Conservation (phyloP, 2,888 invertebrate genomes). For the Leucophenga montana region DNA sequence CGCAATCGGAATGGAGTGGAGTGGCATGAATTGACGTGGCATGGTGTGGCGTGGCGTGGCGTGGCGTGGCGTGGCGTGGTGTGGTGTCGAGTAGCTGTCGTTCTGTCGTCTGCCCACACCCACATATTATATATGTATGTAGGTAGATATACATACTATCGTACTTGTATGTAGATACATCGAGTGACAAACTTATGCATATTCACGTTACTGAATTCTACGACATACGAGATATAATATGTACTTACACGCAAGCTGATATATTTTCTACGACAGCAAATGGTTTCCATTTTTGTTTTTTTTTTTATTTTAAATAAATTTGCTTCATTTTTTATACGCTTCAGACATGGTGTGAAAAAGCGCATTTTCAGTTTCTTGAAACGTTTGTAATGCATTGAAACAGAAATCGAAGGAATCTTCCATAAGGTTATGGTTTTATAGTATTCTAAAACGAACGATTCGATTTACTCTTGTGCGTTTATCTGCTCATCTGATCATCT, state of each 20-base stretch:
- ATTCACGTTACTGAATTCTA: neutral
- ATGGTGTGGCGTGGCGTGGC: neutral
- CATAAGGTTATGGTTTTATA: too few relatives aligned
- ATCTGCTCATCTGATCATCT: too few relatives aligned
- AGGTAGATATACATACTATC: slow-evolving; percentile 14
- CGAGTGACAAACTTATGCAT: slow-evolving; percentile 15
- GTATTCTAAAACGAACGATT: too few relatives aligned
- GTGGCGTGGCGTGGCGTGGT: neutral
- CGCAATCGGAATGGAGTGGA: too few relatives aligned
- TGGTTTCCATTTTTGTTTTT: neutral
- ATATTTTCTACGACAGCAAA: neutral
- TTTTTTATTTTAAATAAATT: too few relatives aligned
- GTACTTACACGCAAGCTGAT: neutral
- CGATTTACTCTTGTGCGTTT: too few relatives aligned
- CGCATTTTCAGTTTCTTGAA: too few relatives aligned
- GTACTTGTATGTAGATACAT: slow-evolving; percentile 14
- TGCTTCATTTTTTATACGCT: too few relatives aligned
- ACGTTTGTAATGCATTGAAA: too few relatives aligned
- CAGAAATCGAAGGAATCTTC: too few relatives aligned
- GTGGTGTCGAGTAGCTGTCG: neutral
- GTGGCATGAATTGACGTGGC: neutral
- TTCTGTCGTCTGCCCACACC: slow-evolving; percentile 28
- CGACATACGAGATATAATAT: too few relatives aligned
- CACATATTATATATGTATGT: slow-evolving; percentile 30
- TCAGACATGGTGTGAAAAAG: too few relatives aligned